A percentile compares a stretch with the other conserved stretches of the same genome.
Evolutionary conservation across 2,888 invertebrate species (phyloP).

Genomic region (Pocota personata): DNA sequence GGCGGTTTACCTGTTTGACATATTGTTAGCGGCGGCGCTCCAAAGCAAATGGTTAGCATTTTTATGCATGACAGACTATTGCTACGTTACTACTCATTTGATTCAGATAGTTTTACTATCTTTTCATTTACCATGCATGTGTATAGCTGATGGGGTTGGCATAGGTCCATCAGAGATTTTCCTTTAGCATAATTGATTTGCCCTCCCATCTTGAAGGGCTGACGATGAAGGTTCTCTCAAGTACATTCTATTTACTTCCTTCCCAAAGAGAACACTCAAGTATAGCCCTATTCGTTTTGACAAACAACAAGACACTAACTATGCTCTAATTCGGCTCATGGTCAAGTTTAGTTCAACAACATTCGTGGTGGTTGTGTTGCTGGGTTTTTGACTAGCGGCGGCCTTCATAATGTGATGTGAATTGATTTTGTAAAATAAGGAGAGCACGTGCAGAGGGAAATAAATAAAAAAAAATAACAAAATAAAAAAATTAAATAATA

Average conservation of each 20-base stretch:
- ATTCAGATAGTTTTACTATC: not conserved
- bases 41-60: conserved; percentile 45
- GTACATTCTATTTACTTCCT: not conserved
- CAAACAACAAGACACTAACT: conserved; percentile 20
- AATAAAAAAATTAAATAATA: conserved; percentile 14
- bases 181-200: not conserved
- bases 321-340: conserved; percentile 57
- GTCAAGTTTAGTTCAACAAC: conserved; percentile 58
- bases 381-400: conserved; percentile 3
- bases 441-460: conserved; percentile 38
- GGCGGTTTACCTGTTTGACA: conserved; percentile 57
- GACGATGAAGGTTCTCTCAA: not conserved
- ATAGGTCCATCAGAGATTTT: not conserved
- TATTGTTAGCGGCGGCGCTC: conserved; percentile 46
- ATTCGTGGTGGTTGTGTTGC: conserved; percentile 3
- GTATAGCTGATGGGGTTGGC: not conserved
- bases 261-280: not conserved
- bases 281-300: conserved; percentile 2
- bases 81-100: not conserved
- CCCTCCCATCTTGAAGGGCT: conserved; percentile 4
- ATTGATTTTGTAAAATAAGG: conserved; percentile 62
- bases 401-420: conserved; percentile 62
- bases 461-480: not conserved
- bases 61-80: conserved; percentile 38
- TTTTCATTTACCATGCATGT: not conserved